phyloP scores from a whole-genome alignment of 2,797 vertebrate species.

The Centroberyx gerrardi region DNA sequence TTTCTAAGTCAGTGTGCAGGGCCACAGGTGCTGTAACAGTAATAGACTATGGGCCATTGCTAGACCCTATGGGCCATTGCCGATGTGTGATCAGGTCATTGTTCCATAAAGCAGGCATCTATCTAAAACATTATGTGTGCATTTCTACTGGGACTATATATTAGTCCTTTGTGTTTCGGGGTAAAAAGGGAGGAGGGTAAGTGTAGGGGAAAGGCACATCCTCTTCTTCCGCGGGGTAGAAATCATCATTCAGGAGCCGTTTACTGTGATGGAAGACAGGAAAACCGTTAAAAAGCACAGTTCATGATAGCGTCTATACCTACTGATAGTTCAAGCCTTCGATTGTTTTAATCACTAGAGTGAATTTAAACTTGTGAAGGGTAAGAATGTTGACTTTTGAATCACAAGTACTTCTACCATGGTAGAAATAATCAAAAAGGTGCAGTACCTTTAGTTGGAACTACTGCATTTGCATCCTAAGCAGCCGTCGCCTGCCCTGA shows the following conservation, averaged over 20 bases:
- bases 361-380: neutral
- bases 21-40: neutral
- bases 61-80: neutral
- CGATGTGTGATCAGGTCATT: neutral
- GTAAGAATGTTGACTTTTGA: neutral
- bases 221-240: conserved; percentile 48
- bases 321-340: no score
- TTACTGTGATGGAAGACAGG: conserved; percentile 52
- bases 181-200: conserved; percentile 6
- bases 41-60: neutral
- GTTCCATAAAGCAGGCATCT: conserved; percentile 36
- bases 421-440: conserved; percentile 33
- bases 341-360: no score
- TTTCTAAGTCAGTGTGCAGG: conserved; percentile 3
- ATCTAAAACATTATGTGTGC: conserved; percentile 13
- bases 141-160: conserved; percentile 11
- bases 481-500: conserved; percentile 75
- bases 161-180: neutral
- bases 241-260: conserved; percentile 49
- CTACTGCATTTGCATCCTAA: conserved; percentile 84
- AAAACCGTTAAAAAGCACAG: conserved; percentile 19
- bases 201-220: conserved; percentile 73
- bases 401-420: conserved; percentile 5
- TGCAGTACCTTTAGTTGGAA: conserved; percentile 66
- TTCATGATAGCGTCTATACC: neutral